phyloP scores from a whole-genome alignment of 2,113 vertebrate species.

The Neopipo cinnamomea region DNA sequence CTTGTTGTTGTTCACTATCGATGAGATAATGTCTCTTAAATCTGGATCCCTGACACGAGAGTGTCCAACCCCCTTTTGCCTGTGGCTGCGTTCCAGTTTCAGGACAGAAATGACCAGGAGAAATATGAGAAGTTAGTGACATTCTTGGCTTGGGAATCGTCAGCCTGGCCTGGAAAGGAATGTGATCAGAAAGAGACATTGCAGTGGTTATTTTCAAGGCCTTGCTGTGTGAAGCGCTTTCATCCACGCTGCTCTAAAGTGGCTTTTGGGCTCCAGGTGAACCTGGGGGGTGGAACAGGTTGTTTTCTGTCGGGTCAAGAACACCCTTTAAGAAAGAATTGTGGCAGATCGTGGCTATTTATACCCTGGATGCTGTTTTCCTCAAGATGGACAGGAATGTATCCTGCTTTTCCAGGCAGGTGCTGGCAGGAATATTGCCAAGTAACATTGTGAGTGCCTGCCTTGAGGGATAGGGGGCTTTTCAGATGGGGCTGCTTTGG shows the following conservation, averaged over 20 bases:
- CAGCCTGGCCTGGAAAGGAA: constrained; percentile 62
- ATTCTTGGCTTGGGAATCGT: constrained; percentile 67
- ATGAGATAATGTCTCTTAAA: constrained; percentile 74
- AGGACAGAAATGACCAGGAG: constrained; percentile 64
- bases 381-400: background rate
- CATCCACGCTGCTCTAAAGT: background rate
- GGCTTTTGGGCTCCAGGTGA: constrained; percentile 29
- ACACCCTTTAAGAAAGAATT: background rate
- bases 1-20: background rate
- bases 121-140: constrained; percentile 68
- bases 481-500: background rate
- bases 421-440: background rate
- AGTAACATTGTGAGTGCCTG: background rate
- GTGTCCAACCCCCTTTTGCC: background rate
- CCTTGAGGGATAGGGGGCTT: background rate
- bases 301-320: constrained; percentile 12
- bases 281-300: background rate
- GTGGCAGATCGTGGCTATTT: background rate
- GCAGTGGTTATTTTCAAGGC: constrained; percentile 60
- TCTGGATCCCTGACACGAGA: constrained; percentile 54
- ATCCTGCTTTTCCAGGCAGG: background rate
- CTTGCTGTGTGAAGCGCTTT: constrained; percentile 22
- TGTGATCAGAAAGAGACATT: constrained; percentile 36
- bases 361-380: background rate
- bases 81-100: constrained; percentile 10